Base-by-base conservation (phyloP, 2,113 vertebrate species). In the Salvelinus fontinalis region DNA sequence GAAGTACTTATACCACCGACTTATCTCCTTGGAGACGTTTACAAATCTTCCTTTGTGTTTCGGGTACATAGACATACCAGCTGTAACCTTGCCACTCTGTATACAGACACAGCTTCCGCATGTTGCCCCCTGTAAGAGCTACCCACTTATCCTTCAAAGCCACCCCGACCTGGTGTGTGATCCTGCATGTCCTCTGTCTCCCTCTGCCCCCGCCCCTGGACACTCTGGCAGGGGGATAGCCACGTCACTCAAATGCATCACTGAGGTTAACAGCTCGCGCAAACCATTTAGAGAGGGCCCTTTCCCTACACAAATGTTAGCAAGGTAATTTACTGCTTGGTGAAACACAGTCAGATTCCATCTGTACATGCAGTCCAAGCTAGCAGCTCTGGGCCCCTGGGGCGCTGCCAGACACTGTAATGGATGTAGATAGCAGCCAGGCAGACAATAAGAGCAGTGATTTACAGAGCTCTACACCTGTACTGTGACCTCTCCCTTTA, bases 311-410 rank as follows among this genome's bases (percentile, higher is more conserved):
- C 73, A 78, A 82, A 85, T 73, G 78, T 75, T 82, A 77, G 77
- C 48, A 34, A 76, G 80, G 75, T 85, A 82, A 82, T 85, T 82
- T 85, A 82, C 83, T 80, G 83, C 79, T 81, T 79, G 80, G 83
- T 57, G 73, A 79, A 79, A 81, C 80, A 84, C 83, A 79, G 77
- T 81, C 68, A 75, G 57, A 77, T 82, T 82, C 83, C 80, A 85
- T 82, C 75, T 82, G 77, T 76, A 82, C 78, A 74, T 69, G 51
- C 67, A 24, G 71, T 67, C 73, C 70, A 18, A 48, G 73, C 77
- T 75, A 70, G 72, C 72, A 24, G 13, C 66, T 67, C 60, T 54
- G 29, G 29, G 18, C 67, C 76, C 34, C 51, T 74, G 67, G 79
- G 67, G 26, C 7, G 4, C 67, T 49, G 67, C 75, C 80, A 62